Evolutionary conservation across 2,797 vertebrate species (phyloP), one percentile per base, ranked within the genome.

Genomic region (Rhynchotus rufescens): DNA sequence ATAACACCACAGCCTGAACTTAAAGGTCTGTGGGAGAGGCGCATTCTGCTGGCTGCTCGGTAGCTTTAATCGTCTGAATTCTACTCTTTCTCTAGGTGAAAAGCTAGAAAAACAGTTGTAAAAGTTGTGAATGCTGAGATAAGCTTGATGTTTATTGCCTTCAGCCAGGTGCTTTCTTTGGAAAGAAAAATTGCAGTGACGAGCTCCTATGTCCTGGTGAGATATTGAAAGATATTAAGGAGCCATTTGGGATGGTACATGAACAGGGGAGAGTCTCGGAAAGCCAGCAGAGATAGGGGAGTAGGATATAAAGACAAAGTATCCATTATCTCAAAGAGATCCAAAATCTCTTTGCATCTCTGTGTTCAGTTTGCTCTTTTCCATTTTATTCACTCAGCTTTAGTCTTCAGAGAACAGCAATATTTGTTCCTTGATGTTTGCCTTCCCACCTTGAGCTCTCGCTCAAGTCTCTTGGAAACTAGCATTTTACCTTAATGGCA

Each of bases 21-120:
- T 89, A 76, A 93, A 66, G 66, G 84, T 89, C 14, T 90, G 38
- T 71, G 1, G 5, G 71, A 59, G 74, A 79, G 56, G 23, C 34
- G 52, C 71, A 40, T 42, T 84, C 86, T 82, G 60, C 61, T 59
- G 91, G 28, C 40, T 8, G 8, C 47, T 87, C 42, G 60, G 49
- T 59, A 81, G 21, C 51, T 51, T 82, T 62, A 72, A 36, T 72
- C 60, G 66, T 75, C 3, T 26, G 6, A 28, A 13, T 73, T 66
- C 66, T 90, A 34, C 54, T 91, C 22, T n/a, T 82, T 77, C 40
- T 65, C 69, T 52, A 12, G 45, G 15, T 56, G 73, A 85, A 34
- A 9, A 80, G 32, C 30, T 57, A 42, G 14, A 32, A 65, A 40
- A 47, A 38, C 34, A 0, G 0, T 25, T 65, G 56, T 62, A 22